A percentile compares a stretch with the other conserved stretches of the same genome.
These are phyloP conservation scores for Chelidonichthys spinosus DNA, from an alignment of 2,797 vertebrate species.

Conservation along the genomic window DNA sequence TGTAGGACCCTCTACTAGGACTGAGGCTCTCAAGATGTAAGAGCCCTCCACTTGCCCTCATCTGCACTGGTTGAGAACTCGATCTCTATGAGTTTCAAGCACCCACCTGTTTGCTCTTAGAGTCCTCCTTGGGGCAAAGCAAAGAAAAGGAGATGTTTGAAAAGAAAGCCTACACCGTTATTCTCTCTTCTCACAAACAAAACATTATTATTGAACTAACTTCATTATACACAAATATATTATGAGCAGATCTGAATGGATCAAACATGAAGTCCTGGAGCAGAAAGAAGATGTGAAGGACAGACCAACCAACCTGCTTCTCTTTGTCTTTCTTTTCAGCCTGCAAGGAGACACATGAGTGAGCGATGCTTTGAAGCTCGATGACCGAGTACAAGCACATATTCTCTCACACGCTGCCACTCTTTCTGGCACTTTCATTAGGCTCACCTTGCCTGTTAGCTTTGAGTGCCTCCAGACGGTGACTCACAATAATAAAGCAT, in stretches of 20 bases:
- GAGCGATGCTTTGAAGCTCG: background rate
- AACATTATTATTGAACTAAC: background rate
- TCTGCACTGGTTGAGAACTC: background rate
- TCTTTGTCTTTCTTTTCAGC: slow-evolving; percentile 82
- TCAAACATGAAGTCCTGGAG: background rate
- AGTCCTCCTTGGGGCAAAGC: slow-evolving; percentile 68
- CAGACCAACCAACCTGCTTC: slow-evolving; percentile 80
- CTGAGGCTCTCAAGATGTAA: background rate
- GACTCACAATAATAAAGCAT: slow-evolving; percentile 30
- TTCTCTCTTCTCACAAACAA: background rate
- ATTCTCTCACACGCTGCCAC: slow-evolving; percentile 15
- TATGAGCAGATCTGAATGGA: background rate
- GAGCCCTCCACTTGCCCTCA: background rate
- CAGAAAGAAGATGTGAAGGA: slow-evolving; percentile 8
- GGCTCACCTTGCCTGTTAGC: background rate
- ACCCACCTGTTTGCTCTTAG: slow-evolving; percentile 76
- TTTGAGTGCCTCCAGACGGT: background rate
- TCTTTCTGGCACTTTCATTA: background rate
- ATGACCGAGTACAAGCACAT: background rate
- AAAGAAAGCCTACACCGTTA: background rate
- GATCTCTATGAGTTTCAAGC: background rate
- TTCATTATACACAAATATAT: background rate
- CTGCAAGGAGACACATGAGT: slow-evolving; percentile 69
- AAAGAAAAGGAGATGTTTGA: slow-evolving; percentile 23
- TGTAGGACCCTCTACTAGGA: background rate